Percentiles rank a stretch among this genome's conserved stretches.
Conservation (phyloP, 2,888 invertebrate species). For the Emmelina monodactyla region DNA sequence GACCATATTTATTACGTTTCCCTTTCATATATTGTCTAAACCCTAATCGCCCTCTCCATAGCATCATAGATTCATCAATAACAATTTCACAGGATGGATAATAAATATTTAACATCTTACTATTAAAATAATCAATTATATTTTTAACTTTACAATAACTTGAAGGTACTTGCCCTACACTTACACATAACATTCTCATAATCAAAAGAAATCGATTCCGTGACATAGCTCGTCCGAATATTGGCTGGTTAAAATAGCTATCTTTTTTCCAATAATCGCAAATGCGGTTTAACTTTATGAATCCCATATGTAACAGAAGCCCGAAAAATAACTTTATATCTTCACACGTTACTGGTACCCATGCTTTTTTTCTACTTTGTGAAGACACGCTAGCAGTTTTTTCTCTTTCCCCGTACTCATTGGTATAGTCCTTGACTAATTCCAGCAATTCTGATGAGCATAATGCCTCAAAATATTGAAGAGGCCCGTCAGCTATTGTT, state of each 20-base stretch:
- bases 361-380: slow-evolving; percentile 15
- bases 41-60: slow-evolving; percentile 19
- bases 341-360: slow-evolving; percentile 13
- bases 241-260: slow-evolving; percentile 18
- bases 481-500: no score
- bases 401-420: slow-evolving; percentile 17
- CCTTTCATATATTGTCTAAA: slow-evolving; percentile 20
- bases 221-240: slow-evolving; percentile 16
- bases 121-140: slow-evolving; percentile 14
- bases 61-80: slow-evolving; percentile 13
- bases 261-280: slow-evolving; percentile 17
- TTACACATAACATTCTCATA: slow-evolving; percentile 18
- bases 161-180: slow-evolving; percentile 14
- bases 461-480: no score
- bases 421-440: slow-evolving; percentile 16
- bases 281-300: slow-evolving; percentile 17
- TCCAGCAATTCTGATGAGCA: no score
- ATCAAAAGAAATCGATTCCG: slow-evolving; percentile 19
- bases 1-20: slow-evolving; percentile 22
- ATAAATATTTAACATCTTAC: slow-evolving; percentile 19
- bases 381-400: slow-evolving; percentile 14
- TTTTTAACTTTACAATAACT: slow-evolving; percentile 18
- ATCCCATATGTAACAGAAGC: slow-evolving; percentile 11
- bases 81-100: slow-evolving; percentile 10
- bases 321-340: slow-evolving; percentile 14